Percentiles rank a stretch among this genome's conserved stretches.
Conservation (phyloP, 2,113 vertebrate species). For the Hemiscyllium ocellatum region DNA sequence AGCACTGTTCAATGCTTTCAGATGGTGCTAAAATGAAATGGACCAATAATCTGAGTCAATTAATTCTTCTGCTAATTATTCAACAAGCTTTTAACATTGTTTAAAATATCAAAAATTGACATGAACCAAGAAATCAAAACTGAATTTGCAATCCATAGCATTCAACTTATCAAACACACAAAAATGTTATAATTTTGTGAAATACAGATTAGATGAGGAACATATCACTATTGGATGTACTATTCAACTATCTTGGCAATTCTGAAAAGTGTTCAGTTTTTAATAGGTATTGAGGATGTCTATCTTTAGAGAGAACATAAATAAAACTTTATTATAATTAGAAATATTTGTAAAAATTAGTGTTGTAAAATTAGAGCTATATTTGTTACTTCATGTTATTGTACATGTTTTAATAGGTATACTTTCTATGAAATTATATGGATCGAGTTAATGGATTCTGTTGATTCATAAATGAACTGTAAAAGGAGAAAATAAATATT, state of each 20-base stretch:
- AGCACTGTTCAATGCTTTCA: background rate
- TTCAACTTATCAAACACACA: background rate
- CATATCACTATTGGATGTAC: background rate
- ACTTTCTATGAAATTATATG: slow-evolving; percentile 33
- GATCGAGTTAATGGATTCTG: slow-evolving; percentile 3
- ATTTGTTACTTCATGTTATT: slow-evolving; percentile 36
- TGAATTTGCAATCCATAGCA: background rate
- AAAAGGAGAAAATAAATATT: slow-evolving; percentile 27
- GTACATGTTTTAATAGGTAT: slow-evolving; percentile 33
- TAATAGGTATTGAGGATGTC: slow-evolving; percentile 4
- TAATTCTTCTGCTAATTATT: background rate
- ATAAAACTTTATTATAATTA: slow-evolving; percentile 11
- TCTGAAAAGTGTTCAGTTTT: slow-evolving; percentile 19
- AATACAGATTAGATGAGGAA: background rate
- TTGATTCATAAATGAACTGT: slow-evolving; percentile 25
- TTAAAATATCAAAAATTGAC: background rate
- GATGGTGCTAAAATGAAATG: background rate
- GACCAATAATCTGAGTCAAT: background rate
- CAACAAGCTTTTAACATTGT: background rate
- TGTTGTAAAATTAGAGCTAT: slow-evolving; percentile 21
- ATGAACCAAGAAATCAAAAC: background rate
- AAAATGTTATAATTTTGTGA: background rate
- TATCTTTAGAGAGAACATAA: background rate
- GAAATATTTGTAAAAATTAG: slow-evolving; percentile 34
- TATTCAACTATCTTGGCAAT: slow-evolving; percentile 19